Evolutionary conservation across 2,797 vertebrate genomes (phyloP).

Genomic region (Lagodon rhomboides): DNA sequence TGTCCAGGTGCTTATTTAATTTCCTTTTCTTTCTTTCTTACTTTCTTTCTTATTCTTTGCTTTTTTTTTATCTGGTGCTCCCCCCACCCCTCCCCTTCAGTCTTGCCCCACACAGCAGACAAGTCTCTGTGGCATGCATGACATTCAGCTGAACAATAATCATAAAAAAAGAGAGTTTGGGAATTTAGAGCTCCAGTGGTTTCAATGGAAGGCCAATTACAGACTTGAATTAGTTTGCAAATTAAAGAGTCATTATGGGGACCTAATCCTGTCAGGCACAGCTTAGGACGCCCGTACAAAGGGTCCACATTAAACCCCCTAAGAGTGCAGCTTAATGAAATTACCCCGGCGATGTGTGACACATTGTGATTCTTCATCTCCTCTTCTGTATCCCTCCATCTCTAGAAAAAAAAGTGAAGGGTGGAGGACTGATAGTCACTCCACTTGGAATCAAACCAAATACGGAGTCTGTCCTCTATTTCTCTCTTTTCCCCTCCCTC

Average conservation of each 20-base stretch:
- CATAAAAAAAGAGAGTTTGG: conserved; percentile 85
- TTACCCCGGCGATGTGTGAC: conserved; percentile 74
- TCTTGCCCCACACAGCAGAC: conserved; percentile 54
- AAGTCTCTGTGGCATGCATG: conserved; percentile 86
- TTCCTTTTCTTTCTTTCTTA: conserved; percentile 9
- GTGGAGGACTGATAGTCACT: conserved; percentile 55
- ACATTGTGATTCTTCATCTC: conserved; percentile 77
- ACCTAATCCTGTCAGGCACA: conserved; percentile 95
- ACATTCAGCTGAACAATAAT: conserved; percentile 93
- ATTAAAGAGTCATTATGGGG: conserved; percentile 97
- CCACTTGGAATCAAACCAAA: conserved; percentile 74
- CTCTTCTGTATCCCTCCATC: conserved; percentile 70
- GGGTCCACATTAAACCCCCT: conserved; percentile 84
- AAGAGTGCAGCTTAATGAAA: conserved; percentile 80
- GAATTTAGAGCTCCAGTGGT: conserved; percentile 95
- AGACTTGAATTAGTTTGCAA: conserved; percentile 97
- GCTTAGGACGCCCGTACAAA: conserved; percentile 84
- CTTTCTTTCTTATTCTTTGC: conserved; percentile 10
- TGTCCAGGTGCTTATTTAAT: conserved; percentile 55
- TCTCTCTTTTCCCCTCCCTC: conserved; percentile 38
- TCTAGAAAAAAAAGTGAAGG: conserved; percentile 35
- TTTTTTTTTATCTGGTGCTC: neutral
- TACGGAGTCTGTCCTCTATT: conserved; percentile 58
- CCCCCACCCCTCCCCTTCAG: conserved; percentile 5
- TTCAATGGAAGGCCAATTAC: conserved; percentile 98